Conservation (phyloP, 2,888 invertebrate species). For the Germaria angustata region DNA sequence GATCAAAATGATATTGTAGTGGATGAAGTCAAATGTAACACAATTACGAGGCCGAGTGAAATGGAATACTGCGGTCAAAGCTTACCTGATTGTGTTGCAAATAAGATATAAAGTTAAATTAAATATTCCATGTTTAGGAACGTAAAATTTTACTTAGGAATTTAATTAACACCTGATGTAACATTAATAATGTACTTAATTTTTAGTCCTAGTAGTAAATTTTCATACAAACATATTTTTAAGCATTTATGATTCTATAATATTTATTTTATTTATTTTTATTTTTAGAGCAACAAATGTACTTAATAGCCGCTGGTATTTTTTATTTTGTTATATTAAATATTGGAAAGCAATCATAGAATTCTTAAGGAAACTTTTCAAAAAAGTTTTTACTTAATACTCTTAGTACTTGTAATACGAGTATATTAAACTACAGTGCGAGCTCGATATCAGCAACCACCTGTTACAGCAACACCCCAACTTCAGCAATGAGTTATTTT, state of each 20-base stretch:
- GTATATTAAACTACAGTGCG: not conserved
- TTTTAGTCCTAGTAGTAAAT: constrained; percentile 56
- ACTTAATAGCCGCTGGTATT: constrained; percentile 45
- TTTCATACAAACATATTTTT: constrained; percentile 29
- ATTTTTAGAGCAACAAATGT: constrained; percentile 52
- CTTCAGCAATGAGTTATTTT: too few relatives aligned
- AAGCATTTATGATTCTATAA: constrained; percentile 49
- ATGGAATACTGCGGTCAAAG: constrained; percentile 83
- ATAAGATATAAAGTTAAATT: not conserved
- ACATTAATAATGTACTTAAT: not conserved
- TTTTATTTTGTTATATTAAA: constrained; percentile 28
- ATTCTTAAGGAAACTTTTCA: constrained; percentile 42
- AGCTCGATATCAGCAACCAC: too few relatives aligned
- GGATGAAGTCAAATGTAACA: constrained; percentile 87
- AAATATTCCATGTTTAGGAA: constrained; percentile 28
- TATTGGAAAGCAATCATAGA: constrained; percentile 46
- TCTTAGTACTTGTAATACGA: constrained; percentile 37
- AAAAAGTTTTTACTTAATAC: constrained; percentile 57
- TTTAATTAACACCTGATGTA: constrained; percentile 10
- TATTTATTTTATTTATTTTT: constrained; percentile 64
- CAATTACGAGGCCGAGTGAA: constrained; percentile 84
- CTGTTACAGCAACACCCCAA: too few relatives aligned
- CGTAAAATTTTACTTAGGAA: not conserved
- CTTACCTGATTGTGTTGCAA: constrained; percentile 75
- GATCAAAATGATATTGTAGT: constrained; percentile 88